Conservation (phyloP, 2,888 invertebrate species). For the Pollenia labialis region DNA sequence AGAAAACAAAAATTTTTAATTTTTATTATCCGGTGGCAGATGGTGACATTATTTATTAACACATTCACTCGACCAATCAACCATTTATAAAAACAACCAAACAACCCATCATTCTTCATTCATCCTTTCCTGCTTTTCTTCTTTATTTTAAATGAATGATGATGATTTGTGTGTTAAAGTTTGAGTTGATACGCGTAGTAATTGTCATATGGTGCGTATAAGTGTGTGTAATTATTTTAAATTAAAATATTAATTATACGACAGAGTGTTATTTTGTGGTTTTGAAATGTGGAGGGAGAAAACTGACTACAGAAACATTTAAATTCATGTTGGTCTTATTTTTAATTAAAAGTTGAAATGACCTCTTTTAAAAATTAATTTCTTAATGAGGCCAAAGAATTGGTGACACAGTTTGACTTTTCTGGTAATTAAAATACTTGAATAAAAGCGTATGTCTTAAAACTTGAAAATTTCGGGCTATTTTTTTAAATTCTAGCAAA, state of each 20-base stretch:
- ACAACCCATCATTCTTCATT: not conserved
- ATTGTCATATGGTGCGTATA: constrained; percentile 55
- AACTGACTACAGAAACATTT: not conserved
- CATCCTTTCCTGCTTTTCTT: not conserved
- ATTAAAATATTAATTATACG: constrained; percentile 65
- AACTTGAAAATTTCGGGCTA: too few relatives aligned
- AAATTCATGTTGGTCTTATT: too few relatives aligned
- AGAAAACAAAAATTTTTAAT: constrained; percentile 29
- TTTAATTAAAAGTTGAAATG: too few relatives aligned
- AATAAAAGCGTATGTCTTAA: too few relatives aligned
- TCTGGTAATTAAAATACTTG: too few relatives aligned
- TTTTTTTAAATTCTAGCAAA: too few relatives aligned
- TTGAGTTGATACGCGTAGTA: not conserved
- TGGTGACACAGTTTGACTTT: too few relatives aligned
- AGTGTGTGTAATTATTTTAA: constrained; percentile 61
- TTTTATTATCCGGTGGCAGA: constrained; percentile 36
- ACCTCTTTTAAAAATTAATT: too few relatives aligned
- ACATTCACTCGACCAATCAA: constrained; percentile 2
- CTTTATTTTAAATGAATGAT: not conserved
- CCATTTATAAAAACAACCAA: constrained; percentile 4
- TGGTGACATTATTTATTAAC: constrained; percentile 48
- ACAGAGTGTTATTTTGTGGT: not conserved
- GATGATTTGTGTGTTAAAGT: not conserved
- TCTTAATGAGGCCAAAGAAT: too few relatives aligned
- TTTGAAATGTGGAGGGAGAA: not conserved